Base-by-base conservation (phyloP, 2,888 invertebrate species). In the Zhuqinia jingwanae region DNA sequence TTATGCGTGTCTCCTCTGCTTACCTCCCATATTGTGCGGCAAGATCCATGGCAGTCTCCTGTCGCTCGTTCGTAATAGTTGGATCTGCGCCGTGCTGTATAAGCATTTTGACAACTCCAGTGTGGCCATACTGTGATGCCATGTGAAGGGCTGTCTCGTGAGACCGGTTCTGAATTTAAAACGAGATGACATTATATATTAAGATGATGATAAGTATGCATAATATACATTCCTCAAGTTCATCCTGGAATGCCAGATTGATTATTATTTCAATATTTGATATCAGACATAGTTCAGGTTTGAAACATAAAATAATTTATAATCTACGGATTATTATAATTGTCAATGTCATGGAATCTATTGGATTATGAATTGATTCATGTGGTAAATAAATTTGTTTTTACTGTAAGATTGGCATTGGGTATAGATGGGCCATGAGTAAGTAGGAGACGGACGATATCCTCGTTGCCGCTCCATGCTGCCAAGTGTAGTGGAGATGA, bases 101-200 rank as follows among this genome's bases (percentile, higher is more conserved):
- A 90, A 98, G 94, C 91, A 96, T 95, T 65, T 95, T 95, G 78
- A 98, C 96, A 70, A 97, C 96, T 80, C 95, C 95, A 78, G 96
- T 96, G 93, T 97, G 97, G 8, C 98, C 98, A 93, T 97, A 98
- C 92, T 98, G 97, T 36, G 98, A 96, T 3, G 98, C 98, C 92
- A 96, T 97, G 92, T 98, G 97, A 91, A 98, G 93, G 13, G 98
- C 97, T 65, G 98, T 98, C 93, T 98, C 98, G 92, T 96, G 96
- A 93, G 97, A 96, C 91, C 95, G 95, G 77, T 97, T 97, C 97
- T 96, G 93, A 36, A 36, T 6, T 36, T 36, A 6, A 36, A 36
- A 36, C 36, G 36, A 36, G 36, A 36, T 36, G 36, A 36, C 3
- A 36, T 6, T 8, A 36, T 3, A 36, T 36, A 36, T 6, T 36